Evolutionary conservation across 2,797 vertebrate genomes (phyloP).

Genomic region (Oreochromis mossambicus): DNA sequence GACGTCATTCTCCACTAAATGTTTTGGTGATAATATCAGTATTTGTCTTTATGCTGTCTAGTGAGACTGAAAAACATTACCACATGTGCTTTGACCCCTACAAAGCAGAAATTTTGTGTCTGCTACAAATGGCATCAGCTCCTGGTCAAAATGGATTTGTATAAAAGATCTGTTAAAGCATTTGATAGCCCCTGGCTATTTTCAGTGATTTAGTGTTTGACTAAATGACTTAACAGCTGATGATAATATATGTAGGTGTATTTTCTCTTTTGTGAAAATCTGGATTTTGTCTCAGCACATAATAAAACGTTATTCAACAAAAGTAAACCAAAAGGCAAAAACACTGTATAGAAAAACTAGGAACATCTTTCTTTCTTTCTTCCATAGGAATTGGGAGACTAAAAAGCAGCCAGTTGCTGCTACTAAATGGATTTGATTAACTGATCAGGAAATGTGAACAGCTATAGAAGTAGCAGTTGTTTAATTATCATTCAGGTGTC

Average conservation of each 20-base stretch:
- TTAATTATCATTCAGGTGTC: rapidly evolving
- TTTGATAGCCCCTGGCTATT: neutral
- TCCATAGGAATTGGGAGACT: neutral
- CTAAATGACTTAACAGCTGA: neutral
- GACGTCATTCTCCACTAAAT: neutral
- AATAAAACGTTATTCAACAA: rapidly evolving
- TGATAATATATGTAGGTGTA: neutral
- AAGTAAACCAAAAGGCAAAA: neutral
- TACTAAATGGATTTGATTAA: neutral
- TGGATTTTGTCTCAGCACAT: neutral
- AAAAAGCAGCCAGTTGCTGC: neutral
- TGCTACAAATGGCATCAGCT: neutral
- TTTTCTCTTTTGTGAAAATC: neutral
- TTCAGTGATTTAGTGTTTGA: neutral
- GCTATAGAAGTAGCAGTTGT: neutral
- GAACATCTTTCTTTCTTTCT: neutral
- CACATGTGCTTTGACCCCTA: neutral
- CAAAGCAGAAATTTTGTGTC: neutral
- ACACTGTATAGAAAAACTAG: neutral
- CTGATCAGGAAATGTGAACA: neutral
- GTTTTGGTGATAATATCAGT: neutral
- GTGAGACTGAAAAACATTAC: neutral
- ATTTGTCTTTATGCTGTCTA: conserved; percentile 12
- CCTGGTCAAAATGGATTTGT: neutral
- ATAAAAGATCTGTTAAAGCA: neutral